Conservation (phyloP, 1,140 invertebrate genomes). For the Cyphomyrmex costatus region DNA sequence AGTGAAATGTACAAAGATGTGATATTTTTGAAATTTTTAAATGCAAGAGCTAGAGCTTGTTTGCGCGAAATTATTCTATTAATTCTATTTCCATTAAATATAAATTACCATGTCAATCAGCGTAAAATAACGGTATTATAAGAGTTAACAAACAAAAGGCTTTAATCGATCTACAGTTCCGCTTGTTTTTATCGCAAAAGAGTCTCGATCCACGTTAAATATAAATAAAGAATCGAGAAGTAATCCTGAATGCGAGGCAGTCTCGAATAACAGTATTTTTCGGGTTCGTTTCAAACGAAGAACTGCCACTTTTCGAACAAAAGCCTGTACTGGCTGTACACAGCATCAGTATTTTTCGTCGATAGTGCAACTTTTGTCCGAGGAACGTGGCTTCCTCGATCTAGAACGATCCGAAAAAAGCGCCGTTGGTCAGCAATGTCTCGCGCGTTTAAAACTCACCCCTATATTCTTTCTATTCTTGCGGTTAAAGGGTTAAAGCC, state of each 20-base stretch:
- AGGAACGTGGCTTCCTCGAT: not conserved
- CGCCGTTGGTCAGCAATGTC: conserved; percentile 16
- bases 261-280: conserved; percentile 32
- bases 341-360: conserved; percentile 6
- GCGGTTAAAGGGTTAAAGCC: conserved; percentile 10
- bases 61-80: not conserved
- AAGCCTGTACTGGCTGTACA: not conserved
- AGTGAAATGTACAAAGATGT: not conserved
- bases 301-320: conserved; percentile 16
- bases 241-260: not conserved
- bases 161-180: not conserved
- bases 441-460: conserved; percentile 28
- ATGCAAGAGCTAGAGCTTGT: not conserved
- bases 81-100: not conserved
- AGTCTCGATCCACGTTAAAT: not conserved
- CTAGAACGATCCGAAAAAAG: not conserved
- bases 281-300: not conserved
- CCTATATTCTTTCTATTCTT: not conserved
- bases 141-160: not conserved
- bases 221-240: not conserved
- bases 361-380: not conserved
- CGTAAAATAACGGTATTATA: not conserved
- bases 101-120: not conserved
- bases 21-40: not conserved
- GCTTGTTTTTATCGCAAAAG: not conserved